Base-by-base conservation (phyloP, 2,113 vertebrate genomes). In the Tetraodon nigroviridis region DNA sequence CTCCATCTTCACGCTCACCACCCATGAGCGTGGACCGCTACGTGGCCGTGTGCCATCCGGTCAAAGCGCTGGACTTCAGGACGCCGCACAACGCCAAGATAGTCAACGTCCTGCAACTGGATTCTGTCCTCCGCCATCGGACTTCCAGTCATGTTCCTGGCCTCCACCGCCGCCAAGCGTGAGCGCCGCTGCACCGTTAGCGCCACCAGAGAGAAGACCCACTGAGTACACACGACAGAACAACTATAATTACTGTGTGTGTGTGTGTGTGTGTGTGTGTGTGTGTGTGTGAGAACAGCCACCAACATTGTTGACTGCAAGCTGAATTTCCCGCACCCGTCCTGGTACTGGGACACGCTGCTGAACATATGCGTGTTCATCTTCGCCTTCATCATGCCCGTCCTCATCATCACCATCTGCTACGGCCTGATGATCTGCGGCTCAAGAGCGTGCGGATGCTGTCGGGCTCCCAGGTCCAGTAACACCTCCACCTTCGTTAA, bases 1-100 rank as follows among this genome's bases (percentile, higher is more conserved):
- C 62, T 99, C 96, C 61, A 99, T 99, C 81, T 99, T 99, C 80
- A 99, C 97, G 0, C 92, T 99, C 72, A 98, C 96, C 67, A 98
- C 96, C 96, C 58, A 99, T 99, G 97, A 99, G 97, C 16, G 93
- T 99, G 1, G 97, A 99, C 83, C 96, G 97, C 58, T 99, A 99
- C 7, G 89, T 99, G 2, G 97, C 97, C 0, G 97, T 99, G 55
- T 99, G 97, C 82, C 97, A 99, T 71, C 97, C 97, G 0, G 94
- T 99, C 59, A 98, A 98, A 76, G 97, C 97, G 14, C 85, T 99
- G 69, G 95, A 99, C 82, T 99, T 98, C 85, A 93, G 97, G 60
- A 99, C 97, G 0, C 95, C 97, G 0, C 90, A 92, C 48, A 99
- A 99, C 56, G 97, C 97, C 75, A 99, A 99, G 90, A 97, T 99